phyloP scores from a whole-genome alignment of 2,797 vertebrate genomes.

The Otus scops region DNA sequence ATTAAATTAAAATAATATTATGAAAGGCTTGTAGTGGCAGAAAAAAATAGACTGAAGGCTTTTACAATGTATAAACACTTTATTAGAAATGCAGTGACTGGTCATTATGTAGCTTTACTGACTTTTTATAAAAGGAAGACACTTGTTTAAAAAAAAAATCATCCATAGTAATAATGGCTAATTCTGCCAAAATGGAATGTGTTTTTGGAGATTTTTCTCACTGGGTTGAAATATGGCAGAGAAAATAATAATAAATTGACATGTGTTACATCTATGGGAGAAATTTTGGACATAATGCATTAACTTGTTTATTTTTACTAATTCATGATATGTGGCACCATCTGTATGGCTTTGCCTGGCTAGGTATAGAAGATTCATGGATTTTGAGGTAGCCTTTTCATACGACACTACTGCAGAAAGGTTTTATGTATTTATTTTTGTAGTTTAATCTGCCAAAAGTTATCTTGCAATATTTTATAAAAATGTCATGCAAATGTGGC shows the following conservation, averaged over 20 bases:
- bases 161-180: neutral
- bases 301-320: neutral
- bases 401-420: neutral
- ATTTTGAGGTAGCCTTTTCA: neutral
- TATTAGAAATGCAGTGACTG: neutral
- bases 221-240: neutral
- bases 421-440: neutral
- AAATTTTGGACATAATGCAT: neutral
- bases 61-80: neutral
- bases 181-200: neutral
- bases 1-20: neutral
- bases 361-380: neutral
- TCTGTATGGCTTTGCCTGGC: neutral
- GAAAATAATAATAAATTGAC: neutral
- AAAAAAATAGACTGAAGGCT: neutral
- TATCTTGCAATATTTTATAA: neutral
- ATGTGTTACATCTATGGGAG: neutral
- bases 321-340: neutral
- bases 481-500: neutral
- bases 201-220: neutral
- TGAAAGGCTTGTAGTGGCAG: neutral
- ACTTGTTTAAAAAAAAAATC: neutral
- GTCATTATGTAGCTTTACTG: neutral
- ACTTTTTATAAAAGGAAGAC: neutral
- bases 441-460: neutral